Evolutionary conservation across 2,113 vertebrate genomes (phyloP), one percentile per base, ranked within the genome.

Genomic region (Erpornis zantholeuca): DNA sequence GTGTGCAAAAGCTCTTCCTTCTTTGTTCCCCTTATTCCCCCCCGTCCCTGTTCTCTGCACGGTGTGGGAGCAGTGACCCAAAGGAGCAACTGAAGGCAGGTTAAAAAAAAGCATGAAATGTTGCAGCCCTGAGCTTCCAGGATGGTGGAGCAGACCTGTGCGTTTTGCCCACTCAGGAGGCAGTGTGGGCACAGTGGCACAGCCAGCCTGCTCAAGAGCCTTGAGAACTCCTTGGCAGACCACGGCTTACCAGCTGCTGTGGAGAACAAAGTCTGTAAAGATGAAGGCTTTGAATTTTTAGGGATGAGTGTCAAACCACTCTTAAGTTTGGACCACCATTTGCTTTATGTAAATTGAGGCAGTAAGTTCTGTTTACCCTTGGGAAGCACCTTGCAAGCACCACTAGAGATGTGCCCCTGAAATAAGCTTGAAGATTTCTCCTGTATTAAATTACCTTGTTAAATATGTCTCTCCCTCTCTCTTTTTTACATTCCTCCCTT

Each of bases 111-210:
- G 7, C 10, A 13, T 3, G 56, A 20, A 29, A 33, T 9, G 19
- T 38, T 54, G 10, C 38, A 71, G 23, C 47, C 63, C 49, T 1
- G 3, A 75, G 47, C 22, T 49, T 52, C 47, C 40, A 72, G 63
- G 49, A 15, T 56, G 9, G 22, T 14, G 10, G 22, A 40, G 53
- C 0, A 2, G 14, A 11, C 4, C 12, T 9, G 28, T 8, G 31
- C 2, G 1, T 35, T 66, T 22, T 76, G 35, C 49, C 45, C 38
- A 2, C 65, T 53, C 22, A 3, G 57, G 33, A 20, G 33, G 15
- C 44, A 38, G 13, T 3, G 12, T 15, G 40, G 57, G 35, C 40
- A 11, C 31, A 14, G 31, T 17, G 71, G 36, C 44, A 24, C 50
- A 57, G 69, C 38, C 44, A 68, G 8, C 42, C 63, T 15, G 17